phyloP scores from a whole-genome alignment of 2,113 vertebrate genomes.

The Lycocorax pyrrhopterus region DNA sequence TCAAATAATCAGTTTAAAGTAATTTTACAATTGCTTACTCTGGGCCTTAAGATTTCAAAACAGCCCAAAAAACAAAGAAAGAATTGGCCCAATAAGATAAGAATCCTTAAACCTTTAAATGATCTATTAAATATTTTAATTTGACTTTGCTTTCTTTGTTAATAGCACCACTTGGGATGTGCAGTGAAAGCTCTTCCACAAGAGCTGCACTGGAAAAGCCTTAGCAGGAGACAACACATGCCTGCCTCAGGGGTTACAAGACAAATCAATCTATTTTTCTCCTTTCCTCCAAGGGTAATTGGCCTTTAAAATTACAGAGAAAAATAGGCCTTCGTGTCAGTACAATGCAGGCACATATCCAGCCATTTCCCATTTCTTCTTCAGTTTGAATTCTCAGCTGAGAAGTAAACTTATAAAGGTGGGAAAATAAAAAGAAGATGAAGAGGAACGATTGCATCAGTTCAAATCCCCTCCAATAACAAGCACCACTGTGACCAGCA shows the following conservation, averaged over 20 bases:
- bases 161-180: slow-evolving; percentile 3
- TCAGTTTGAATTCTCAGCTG: slow-evolving; percentile 36
- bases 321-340: slow-evolving; percentile 41
- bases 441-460: slow-evolving; percentile 32
- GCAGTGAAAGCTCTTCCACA: slow-evolving; percentile 36
- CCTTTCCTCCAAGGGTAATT: slow-evolving; percentile 66
- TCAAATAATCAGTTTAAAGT: not conserved
- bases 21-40: not conserved
- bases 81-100: not conserved
- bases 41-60: not conserved
- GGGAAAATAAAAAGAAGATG: slow-evolving; percentile 30
- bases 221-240: slow-evolving; percentile 48
- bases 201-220: slow-evolving; percentile 1
- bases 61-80: not conserved
- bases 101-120: not conserved
- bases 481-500: slow-evolving; percentile 2
- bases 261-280: slow-evolving; percentile 67
- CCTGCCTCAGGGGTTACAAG: slow-evolving; percentile 60
- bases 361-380: slow-evolving; percentile 40
- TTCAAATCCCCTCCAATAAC: slow-evolving; percentile 9
- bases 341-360: not conserved
- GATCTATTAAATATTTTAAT: slow-evolving; percentile 35
- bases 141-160: slow-evolving; percentile 16
- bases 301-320: slow-evolving; percentile 60
- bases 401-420: slow-evolving; percentile 39